Conservation (phyloP, 2,888 invertebrate species). For the Thymelicus sylvestris region DNA sequence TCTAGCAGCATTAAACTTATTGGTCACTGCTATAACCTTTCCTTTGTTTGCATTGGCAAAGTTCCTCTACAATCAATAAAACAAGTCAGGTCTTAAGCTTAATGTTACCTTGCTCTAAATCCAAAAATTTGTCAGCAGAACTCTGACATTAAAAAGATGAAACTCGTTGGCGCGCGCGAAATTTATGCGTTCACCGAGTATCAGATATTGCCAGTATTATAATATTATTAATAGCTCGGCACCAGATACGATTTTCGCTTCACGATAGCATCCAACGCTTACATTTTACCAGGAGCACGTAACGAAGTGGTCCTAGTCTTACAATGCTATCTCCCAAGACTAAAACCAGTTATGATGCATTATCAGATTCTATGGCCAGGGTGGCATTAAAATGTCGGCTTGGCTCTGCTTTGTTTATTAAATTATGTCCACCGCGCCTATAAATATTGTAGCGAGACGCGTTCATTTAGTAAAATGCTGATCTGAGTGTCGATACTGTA, state of each 20-base stretch:
- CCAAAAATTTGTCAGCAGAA: slow-evolving; percentile 25
- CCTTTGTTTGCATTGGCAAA: no score
- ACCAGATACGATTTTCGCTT: slow-evolving; percentile 70
- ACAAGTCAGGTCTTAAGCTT: neutral
- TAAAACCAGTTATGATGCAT: slow-evolving; percentile 80
- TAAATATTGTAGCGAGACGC: slow-evolving; percentile 74
- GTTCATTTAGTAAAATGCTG: slow-evolving; percentile 83
- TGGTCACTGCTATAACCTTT: no score
- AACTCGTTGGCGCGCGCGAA: slow-evolving; percentile 31
- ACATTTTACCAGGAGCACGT: slow-evolving; percentile 75
- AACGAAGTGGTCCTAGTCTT: slow-evolving; percentile 78
- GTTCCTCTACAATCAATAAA: neutral
- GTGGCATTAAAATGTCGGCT: slow-evolving; percentile 61
- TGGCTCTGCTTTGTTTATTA: slow-evolving; percentile 83
- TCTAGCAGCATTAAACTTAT: no score
- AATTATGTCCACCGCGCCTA: slow-evolving; percentile 81
- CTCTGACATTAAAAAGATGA: slow-evolving; percentile 17
- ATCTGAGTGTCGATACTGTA: slow-evolving; percentile 74
- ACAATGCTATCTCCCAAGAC: slow-evolving; percentile 81
- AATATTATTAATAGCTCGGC: slow-evolving; percentile 75
- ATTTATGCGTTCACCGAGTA: slow-evolving; percentile 51
- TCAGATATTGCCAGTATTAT: slow-evolving; percentile 67
- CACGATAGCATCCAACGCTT: slow-evolving; percentile 62
- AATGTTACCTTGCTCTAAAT: neutral
- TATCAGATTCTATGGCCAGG: slow-evolving; percentile 81